Base-by-base conservation (phyloP, 2,113 vertebrate genomes). In the Odocoileus virginianus region DNA sequence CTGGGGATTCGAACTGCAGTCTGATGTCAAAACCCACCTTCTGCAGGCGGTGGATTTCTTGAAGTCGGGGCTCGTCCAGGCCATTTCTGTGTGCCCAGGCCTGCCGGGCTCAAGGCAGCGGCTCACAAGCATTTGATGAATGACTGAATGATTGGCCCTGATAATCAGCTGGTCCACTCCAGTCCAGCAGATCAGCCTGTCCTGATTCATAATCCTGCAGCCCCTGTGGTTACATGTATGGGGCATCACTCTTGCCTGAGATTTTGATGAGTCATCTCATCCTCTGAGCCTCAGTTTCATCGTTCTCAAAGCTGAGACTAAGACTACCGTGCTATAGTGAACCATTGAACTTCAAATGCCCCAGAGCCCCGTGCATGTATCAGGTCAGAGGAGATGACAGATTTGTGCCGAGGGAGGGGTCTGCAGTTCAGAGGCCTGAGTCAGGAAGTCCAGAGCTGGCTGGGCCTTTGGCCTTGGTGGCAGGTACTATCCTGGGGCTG, bases 281-380 rank as follows among this genome's bases (percentile, higher is more conserved):
- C 50, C 40, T 76, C 45, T 61, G n/a, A 74, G 61, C 76, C 67
- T 98, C 64, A 1, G 71, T 87, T 50, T 86, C 45, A 36, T 85
- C 5, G 0, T 64, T 43, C 28, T 45, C 74, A n/a, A 83, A 87
- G n/a, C 17, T 25, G 30, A 15, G 8, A 15, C 30, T 3, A 15
- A 79, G 84, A 71, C 40, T n/a, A 6, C 43, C 3, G 0, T 30
- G 43, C 40, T 40, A 74, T 47, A n/a, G 23, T 11, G 67, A 84
- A 5, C 40, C 0, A 0, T 14, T 27, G 74, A 17, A 25, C 58
- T 33, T 23, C 43, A 43, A 55, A 54, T 0, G 6, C 15, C 84
- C 33, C 71, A 1, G 1, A 7, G 9, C 47, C 36, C 79, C 4
- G 4, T 2, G 87, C 30, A 52, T 0, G 1, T 36, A 7, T 30